These are phyloP conservation scores for Halcyon malimbica DNA, from an alignment of 2,113 vertebrate species.

Conservation along the genomic window DNA sequence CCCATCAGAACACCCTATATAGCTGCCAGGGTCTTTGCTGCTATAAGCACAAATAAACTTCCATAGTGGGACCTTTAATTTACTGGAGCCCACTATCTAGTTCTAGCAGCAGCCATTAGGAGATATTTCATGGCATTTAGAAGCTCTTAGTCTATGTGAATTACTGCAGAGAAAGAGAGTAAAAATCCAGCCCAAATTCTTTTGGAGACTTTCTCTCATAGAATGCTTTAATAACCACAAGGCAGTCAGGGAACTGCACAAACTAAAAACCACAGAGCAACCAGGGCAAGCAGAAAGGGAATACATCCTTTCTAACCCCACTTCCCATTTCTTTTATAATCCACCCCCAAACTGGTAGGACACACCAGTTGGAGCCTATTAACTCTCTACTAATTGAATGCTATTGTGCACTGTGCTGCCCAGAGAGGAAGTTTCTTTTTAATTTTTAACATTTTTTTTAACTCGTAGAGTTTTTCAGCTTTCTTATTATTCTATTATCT, in stretches of 20 bases:
- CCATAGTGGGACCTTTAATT: background rate
- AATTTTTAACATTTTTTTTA: background rate
- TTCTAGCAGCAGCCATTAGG: background rate
- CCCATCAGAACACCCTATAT: background rate
- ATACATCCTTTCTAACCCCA: background rate
- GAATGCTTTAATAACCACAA: background rate
- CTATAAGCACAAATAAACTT: background rate
- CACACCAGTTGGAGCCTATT: background rate
- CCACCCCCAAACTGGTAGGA: background rate
- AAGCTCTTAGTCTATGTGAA: background rate
- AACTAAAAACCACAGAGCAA: background rate
- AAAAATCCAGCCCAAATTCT: background rate
- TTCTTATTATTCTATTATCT: background rate
- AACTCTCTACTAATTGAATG: background rate
- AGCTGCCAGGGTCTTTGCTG: background rate
- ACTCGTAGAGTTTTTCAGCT: background rate
- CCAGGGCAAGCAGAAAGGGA: background rate
- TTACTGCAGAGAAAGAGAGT: background rate
- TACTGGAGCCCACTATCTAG: background rate
- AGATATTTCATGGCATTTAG: slow-evolving; percentile 2
- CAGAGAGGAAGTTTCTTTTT: background rate
- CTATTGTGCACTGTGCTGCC: background rate
- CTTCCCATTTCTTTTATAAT: background rate
- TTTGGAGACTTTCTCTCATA: background rate
- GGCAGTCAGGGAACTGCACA: background rate